These are phyloP conservation scores for Melanotaenia duboulayi DNA, from an alignment of 2,113 vertebrate species.

Conservation along the genomic window DNA sequence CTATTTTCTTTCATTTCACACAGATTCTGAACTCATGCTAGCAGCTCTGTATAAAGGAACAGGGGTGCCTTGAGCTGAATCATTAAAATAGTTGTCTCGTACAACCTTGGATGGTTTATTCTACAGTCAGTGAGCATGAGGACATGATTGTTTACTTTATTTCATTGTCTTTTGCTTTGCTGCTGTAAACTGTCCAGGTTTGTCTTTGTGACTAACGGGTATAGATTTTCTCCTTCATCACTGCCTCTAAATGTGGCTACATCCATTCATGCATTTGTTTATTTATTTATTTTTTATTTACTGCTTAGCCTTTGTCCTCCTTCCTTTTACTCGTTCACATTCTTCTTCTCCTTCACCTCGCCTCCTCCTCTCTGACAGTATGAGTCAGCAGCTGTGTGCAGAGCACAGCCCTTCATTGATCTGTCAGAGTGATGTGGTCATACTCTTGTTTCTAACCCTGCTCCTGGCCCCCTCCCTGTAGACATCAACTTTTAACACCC, in stretches of 20 bases:
- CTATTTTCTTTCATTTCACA: no score
- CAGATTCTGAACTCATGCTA: no score
- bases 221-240: not conserved
- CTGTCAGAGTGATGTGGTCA: conserved; percentile 42
- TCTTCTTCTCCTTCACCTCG: not conserved
- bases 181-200: conserved; percentile 10
- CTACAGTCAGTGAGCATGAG: not conserved
- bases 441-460: conserved; percentile 16
- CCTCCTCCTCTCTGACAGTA: not conserved
- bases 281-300: not conserved
- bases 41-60: no score
- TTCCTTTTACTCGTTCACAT: conserved; percentile 20
- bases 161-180: not conserved
- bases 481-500: conserved; percentile 19
- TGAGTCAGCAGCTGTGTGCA: conserved; percentile 63
- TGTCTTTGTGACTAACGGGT: conserved; percentile 30
- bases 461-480: conserved; percentile 23
- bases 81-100: not conserved
- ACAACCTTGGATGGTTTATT: conserved; percentile 7
- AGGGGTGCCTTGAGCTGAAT: fast-evolving
- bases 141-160: conserved; percentile 1
- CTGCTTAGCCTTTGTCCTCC: conserved; percentile 44
- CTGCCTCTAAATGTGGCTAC: not conserved
- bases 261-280: conserved; percentile 47
- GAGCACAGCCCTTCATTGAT: conserved; percentile 53